Conservation (phyloP, 2,888 invertebrate genomes). For the Cryptocheilus praepositus region DNA sequence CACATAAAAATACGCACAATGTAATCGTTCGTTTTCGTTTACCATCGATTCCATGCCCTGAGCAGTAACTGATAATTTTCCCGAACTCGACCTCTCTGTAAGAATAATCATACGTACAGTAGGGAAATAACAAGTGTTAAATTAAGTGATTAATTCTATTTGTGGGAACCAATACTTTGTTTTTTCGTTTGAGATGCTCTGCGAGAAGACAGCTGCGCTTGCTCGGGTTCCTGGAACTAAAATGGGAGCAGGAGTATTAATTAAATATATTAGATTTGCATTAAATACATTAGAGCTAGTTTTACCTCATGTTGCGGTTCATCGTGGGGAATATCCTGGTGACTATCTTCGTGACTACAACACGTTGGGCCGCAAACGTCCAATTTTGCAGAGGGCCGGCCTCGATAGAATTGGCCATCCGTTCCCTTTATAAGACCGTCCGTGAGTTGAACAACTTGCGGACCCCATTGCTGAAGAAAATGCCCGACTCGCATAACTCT, state of each 20-base stretch:
- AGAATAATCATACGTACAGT: not conserved
- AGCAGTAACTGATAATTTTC: not conserved
- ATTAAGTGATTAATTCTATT: too few relatives aligned
- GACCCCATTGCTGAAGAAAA: slow-evolving; percentile 82
- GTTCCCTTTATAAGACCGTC: slow-evolving; percentile 75
- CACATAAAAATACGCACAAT: too few relatives aligned
- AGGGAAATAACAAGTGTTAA: too few relatives aligned
- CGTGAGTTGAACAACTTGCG: slow-evolving; percentile 78
- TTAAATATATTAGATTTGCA: too few relatives aligned
- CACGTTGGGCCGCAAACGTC: slow-evolving; percentile 41
- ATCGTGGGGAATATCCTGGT: too few relatives aligned
- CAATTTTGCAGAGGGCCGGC: slow-evolving; percentile 38
- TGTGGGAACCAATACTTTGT: too few relatives aligned
- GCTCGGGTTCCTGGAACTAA: too few relatives aligned
- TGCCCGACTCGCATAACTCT: slow-evolving; percentile 81
- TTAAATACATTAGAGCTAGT: too few relatives aligned
- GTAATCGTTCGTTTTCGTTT: too few relatives aligned
- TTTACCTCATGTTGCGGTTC: slow-evolving; percentile 8
- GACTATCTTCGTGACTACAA: not conserved
- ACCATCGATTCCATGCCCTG: slow-evolving; percentile 5
- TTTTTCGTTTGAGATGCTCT: too few relatives aligned
- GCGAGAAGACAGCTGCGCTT: too few relatives aligned
- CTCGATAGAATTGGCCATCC: slow-evolving; percentile 64
- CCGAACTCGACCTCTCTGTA: slow-evolving; percentile 25
- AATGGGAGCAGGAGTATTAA: too few relatives aligned